These are phyloP conservation scores for Muraenolepis orangiensis DNA, from an alignment of 2,797 vertebrate genomes.

Conservation along the genomic window DNA sequence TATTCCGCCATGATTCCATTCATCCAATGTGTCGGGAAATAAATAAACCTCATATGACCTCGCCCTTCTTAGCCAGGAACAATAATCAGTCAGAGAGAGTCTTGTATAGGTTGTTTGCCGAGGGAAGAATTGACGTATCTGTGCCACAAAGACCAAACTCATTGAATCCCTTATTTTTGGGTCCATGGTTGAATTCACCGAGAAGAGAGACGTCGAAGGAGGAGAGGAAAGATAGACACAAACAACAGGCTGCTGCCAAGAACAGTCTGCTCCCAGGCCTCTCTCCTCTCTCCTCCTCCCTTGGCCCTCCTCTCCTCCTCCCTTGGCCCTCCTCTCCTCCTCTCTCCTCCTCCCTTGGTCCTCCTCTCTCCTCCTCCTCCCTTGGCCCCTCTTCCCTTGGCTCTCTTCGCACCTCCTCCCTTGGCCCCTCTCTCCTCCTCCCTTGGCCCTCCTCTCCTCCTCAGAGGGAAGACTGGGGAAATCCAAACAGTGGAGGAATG, in stretches of 20 bases:
- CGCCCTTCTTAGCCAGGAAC: not conserved
- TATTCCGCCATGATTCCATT: not conserved
- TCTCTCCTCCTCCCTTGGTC: no score
- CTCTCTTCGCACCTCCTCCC: not conserved
- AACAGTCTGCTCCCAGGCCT: constrained; percentile 42
- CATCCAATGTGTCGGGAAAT: not conserved
- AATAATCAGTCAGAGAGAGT: not conserved
- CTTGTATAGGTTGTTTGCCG: not conserved
- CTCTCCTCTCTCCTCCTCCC: not conserved
- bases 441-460: constrained; percentile 31
- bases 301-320: constrained; percentile 34
- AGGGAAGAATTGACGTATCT: not conserved
- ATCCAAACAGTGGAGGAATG: constrained; percentile 75
- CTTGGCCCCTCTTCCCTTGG: constrained; percentile 24
- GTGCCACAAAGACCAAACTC: not conserved
- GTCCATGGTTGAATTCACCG: not conserved
- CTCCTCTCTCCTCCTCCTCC: not conserved
- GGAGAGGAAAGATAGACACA: constrained; percentile 39
- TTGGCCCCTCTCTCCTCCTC: not conserved
- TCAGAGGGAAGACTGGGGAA: constrained; percentile 54
- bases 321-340: constrained; percentile 22
- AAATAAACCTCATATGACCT: not conserved
- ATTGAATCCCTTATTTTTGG: not conserved
- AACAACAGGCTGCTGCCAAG: constrained; percentile 51
- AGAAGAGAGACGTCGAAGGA: not conserved